These are phyloP conservation scores for Nymphicus hollandicus DNA, from an alignment of 2,113 vertebrate genomes.

Conservation along the genomic window DNA sequence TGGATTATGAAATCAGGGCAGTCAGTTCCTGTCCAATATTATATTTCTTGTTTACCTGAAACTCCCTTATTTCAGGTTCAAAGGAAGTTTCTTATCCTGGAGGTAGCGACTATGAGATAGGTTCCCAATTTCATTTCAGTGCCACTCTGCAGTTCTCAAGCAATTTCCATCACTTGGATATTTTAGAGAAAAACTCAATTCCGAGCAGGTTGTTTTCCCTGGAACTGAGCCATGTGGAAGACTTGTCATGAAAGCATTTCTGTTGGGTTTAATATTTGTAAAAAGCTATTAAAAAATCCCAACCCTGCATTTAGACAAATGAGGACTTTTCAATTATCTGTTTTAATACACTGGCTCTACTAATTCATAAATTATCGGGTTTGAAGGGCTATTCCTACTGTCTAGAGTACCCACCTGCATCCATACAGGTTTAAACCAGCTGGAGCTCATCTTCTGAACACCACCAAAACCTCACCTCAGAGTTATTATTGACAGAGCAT, in stretches of 20 bases:
- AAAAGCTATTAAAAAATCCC: conserved; percentile 27
- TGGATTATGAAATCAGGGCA: conserved; percentile 5
- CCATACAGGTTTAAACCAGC: not conserved
- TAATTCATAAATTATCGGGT: conserved; percentile 37
- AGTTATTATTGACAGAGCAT: conserved; percentile 2
- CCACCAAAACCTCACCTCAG: conserved; percentile 31
- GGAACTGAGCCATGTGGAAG: not conserved
- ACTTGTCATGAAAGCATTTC: conserved; percentile 5
- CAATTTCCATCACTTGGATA: not conserved
- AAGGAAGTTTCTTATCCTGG: not conserved
- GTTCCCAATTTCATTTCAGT: not conserved
- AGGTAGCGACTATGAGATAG: not conserved
- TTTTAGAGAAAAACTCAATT: not conserved
- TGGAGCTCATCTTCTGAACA: conserved; percentile 8
- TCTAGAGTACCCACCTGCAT: conserved; percentile 37
- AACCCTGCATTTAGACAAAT: conserved; percentile 44
- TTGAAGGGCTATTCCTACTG: not conserved
- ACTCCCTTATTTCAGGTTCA: not conserved
- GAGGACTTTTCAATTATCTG: conserved; percentile 37
- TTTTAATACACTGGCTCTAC: conserved; percentile 28
- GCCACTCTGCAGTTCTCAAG: not conserved
- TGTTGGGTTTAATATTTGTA: conserved; percentile 2
- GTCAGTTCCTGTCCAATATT: not conserved
- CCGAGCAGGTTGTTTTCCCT: not conserved
- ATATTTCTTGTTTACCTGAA: not conserved